A percentile compares a stretch with the other conserved stretches of the same genome.
phyloP scores from a whole-genome alignment of 1,140 invertebrate genomes.

The Drosophila murphyi region DNA sequence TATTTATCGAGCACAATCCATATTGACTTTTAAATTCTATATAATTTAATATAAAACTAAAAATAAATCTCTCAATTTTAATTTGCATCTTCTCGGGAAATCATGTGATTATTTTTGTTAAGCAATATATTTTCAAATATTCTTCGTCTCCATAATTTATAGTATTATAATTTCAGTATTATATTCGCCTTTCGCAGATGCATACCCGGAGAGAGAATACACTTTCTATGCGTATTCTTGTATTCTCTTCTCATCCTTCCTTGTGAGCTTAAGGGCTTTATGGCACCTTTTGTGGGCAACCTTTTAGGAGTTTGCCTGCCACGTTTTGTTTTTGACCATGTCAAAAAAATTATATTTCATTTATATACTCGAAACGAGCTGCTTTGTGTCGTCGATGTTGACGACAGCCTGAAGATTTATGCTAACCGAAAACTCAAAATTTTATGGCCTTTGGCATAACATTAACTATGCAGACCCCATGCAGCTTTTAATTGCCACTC shows the following conservation, averaged over 20 bases:
- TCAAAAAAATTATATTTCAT: slow-evolving; percentile 26
- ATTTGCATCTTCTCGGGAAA: too few species aligned
- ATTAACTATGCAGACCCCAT: slow-evolving; percentile 29
- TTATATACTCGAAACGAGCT: slow-evolving; percentile 42
- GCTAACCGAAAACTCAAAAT: slow-evolving; percentile 57
- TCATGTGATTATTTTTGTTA: too few species aligned
- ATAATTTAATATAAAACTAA: too few species aligned
- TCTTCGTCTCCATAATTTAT: too few species aligned
- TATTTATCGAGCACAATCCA: too few species aligned
- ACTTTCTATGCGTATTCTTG: slow-evolving; percentile 8
- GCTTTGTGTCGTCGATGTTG: slow-evolving; percentile 45
- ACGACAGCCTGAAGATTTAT: slow-evolving; percentile 70
- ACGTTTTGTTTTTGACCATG: slow-evolving; percentile 49
- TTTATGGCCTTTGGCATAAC: slow-evolving; percentile 50
- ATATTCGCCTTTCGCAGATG: background rate
- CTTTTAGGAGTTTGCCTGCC: slow-evolving; percentile 39
- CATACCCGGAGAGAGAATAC: slow-evolving; percentile 2
- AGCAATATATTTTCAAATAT: too few species aligned
- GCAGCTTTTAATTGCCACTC: slow-evolving; percentile 66
- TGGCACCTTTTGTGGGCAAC: slow-evolving; percentile 40
- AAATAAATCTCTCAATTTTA: too few species aligned
- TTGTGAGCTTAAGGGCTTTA: slow-evolving; percentile 67
- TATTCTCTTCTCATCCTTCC: background rate
- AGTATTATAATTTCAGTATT: too few species aligned
- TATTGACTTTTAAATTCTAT: too few species aligned